phyloP scores from a whole-genome alignment of 2,888 invertebrate species.

The Lycophotia porphyrea region DNA sequence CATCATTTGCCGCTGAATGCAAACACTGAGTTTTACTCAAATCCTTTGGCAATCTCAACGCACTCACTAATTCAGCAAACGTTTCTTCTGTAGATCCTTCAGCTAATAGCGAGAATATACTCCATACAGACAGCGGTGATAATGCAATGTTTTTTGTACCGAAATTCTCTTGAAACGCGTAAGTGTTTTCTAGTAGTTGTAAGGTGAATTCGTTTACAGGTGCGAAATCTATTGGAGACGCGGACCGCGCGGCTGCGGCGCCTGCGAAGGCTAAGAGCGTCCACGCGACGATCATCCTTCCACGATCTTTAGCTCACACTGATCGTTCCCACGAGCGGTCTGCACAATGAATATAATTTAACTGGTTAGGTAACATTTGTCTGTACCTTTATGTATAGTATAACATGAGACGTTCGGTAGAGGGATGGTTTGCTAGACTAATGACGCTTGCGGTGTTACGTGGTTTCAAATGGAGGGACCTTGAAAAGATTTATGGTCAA shows the following conservation, averaged over 20 bases:
- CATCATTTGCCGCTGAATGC: constrained; percentile 76
- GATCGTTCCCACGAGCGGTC: constrained; percentile 80
- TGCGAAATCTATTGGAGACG: constrained; percentile 77
- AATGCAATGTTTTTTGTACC: constrained; percentile 81
- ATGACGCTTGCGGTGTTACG: constrained; percentile 17
- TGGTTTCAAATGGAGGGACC: constrained; percentile 32
- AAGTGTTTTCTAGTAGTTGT: constrained; percentile 81
- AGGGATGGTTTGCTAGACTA: constrained; percentile 46
- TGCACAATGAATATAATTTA: constrained; percentile 79
- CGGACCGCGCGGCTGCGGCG: constrained; percentile 72
- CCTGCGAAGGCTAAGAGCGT: constrained; percentile 74
- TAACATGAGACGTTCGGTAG: constrained; percentile 49
- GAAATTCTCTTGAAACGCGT: constrained; percentile 82
- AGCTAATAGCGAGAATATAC: constrained; percentile 82
- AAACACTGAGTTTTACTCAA: constrained; percentile 79
- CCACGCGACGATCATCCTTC: constrained; percentile 77
- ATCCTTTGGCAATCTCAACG: constrained; percentile 80
- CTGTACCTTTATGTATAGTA: constrained; percentile 62
- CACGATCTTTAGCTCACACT: constrained; percentile 70
- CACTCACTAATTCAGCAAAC: constrained; percentile 80
- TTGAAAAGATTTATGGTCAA: constrained; percentile 49
- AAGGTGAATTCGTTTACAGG: constrained; percentile 83
- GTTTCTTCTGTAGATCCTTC: constrained; percentile 86
- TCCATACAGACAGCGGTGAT: constrained; percentile 86
- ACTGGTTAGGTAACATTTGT: constrained; percentile 79